A percentile compares a stretch with the other conserved stretches of the same genome.
phyloP scores from a whole-genome alignment of 2,113 vertebrate species.

The Cyphomyrus discorhynchus region DNA sequence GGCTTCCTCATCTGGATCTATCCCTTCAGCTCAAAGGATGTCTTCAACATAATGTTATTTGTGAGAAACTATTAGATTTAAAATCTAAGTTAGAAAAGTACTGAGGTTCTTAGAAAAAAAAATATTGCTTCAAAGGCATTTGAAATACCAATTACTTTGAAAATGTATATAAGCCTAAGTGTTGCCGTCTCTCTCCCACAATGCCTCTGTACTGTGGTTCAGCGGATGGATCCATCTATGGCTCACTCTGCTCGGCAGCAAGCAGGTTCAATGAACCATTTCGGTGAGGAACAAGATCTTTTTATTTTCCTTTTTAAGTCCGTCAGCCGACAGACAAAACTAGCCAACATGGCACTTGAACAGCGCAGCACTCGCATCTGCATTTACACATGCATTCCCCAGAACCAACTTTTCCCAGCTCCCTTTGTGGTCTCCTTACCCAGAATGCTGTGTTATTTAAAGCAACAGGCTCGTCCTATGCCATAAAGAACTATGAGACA shows the following conservation, averaged over 20 bases:
- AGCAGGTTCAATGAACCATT: not conserved
- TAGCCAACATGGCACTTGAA: not conserved
- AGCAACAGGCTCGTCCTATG: not conserved
- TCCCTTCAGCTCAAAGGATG: no score
- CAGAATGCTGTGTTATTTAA: not conserved
- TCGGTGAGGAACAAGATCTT: not conserved
- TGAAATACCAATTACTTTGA: no score
- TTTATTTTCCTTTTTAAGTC: not conserved
- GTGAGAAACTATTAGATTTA: no score
- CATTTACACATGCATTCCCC: no score
- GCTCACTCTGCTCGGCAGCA: not conserved
- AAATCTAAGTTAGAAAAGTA: no score
- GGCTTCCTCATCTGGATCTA: no score
- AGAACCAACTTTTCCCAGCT: not conserved
- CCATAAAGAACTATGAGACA: no score
- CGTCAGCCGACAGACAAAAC: not conserved
- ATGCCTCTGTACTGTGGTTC: not conserved
- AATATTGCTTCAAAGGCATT: no score
- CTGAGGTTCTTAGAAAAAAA: no score
- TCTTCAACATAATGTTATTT: no score
- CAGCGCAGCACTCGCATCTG: not conserved
- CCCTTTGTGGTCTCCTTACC: not conserved
- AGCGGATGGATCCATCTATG: not conserved
- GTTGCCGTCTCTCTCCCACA: no score
- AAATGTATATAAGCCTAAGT: no score